Percentiles rank a stretch among this genome's conserved stretches.
Evolutionary conservation across 2,797 vertebrate species (phyloP).

Genomic region (Urophycis tenuis): DNA sequence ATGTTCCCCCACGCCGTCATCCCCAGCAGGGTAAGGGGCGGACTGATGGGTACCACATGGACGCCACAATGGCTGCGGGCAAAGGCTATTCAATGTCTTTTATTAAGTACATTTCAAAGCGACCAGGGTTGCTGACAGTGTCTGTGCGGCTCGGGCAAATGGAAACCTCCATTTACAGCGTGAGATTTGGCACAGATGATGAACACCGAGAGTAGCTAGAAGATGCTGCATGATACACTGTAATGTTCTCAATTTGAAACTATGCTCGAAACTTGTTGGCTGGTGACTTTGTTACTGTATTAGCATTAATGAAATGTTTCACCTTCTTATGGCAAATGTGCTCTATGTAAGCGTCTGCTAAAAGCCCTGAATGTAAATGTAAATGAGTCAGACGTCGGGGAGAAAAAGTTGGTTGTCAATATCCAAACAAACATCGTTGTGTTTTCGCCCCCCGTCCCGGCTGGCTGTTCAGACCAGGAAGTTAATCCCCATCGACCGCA

Average conservation of each 20-base stretch:
- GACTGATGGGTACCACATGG: too few relatives aligned
- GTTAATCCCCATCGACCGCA: slow-evolving; percentile 80
- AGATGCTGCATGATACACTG: not conserved
- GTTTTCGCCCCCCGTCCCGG: not conserved
- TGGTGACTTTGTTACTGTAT: too few relatives aligned
- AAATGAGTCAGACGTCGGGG: not conserved
- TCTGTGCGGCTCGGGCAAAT: too few relatives aligned
- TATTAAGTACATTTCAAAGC: too few relatives aligned
- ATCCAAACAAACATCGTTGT: not conserved
- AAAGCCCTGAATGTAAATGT: too few relatives aligned
- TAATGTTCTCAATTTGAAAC: not conserved
- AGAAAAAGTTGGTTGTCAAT: not conserved
- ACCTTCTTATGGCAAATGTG: too few relatives aligned
- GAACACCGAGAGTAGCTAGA: not conserved
- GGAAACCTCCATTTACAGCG: too few relatives aligned
- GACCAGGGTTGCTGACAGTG: too few relatives aligned
- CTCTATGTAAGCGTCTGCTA: too few relatives aligned
- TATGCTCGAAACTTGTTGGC: too few relatives aligned
- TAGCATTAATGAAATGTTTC: too few relatives aligned
- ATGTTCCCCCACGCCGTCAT: slow-evolving; percentile 83
- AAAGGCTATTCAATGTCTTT: too few relatives aligned
- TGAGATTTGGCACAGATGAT: not conserved
- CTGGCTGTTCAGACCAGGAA: slow-evolving; percentile 81
- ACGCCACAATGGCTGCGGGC: not conserved
- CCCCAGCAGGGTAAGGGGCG: slow-evolving; percentile 77